Conservation (phyloP, 2,888 invertebrate genomes). For the Caenorhabditis macrosperma region DNA sequence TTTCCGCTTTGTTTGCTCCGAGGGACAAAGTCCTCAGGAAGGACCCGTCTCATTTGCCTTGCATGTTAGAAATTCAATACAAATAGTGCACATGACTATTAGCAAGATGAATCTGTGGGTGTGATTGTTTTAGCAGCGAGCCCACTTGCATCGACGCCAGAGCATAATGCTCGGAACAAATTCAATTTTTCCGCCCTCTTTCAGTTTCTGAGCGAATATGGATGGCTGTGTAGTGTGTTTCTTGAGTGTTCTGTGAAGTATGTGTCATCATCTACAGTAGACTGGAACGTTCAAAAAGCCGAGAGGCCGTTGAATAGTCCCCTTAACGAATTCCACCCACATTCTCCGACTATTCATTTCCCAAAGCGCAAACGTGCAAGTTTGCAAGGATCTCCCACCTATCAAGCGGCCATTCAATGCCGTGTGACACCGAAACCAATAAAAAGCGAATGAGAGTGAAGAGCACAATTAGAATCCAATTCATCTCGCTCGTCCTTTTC, state of each 20-base stretch:
- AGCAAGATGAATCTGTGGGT: not conserved
- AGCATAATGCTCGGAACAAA: not conserved
- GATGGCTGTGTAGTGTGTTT: not conserved
- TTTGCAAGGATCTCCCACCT: conserved; percentile 17
- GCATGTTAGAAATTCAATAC: not conserved
- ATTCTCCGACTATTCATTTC: not conserved
- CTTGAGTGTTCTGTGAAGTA: not conserved
- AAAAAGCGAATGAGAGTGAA: conserved; percentile 7
- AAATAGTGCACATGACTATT: not conserved
- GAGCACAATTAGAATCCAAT: conserved; percentile 12
- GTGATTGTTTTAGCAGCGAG: not conserved
- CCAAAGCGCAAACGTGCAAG: conserved; percentile 35
- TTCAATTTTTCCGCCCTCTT: not conserved
- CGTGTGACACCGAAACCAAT: conserved; percentile 41
- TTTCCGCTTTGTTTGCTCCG: not conserved
- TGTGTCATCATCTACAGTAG: too few relatives aligned
- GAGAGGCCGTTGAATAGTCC: not conserved
- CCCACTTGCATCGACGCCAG: not conserved
- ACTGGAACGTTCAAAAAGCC: too few relatives aligned
- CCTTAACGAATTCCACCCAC: conserved; percentile 18
- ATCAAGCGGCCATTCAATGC: conserved; percentile 41
- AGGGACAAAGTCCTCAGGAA: not conserved
- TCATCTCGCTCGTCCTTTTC: not conserved
- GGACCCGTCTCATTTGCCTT: not conserved
- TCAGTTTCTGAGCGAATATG: not conserved